These are phyloP conservation scores for Nettapus auritus DNA, from an alignment of 2,113 vertebrate genomes.

Conservation along the genomic window DNA sequence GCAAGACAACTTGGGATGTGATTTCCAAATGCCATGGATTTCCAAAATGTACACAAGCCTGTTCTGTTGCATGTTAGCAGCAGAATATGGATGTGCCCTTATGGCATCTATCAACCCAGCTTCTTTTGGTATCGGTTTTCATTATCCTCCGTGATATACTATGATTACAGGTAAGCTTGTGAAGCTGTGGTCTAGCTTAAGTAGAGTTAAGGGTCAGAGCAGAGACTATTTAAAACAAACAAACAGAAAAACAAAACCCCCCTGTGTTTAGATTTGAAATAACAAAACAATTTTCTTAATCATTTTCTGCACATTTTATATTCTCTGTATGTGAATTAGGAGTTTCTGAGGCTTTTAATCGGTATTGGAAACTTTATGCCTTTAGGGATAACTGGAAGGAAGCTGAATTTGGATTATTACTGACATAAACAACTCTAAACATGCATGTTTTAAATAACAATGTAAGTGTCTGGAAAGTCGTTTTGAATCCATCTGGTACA, in stretches of 20 bases:
- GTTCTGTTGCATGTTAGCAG: not conserved
- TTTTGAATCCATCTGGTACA: not conserved
- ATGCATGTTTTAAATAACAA: not conserved
- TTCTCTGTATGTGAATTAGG: not conserved
- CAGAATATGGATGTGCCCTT: not conserved
- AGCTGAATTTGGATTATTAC: not conserved
- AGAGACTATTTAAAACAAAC: not conserved
- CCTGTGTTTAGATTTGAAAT: not conserved
- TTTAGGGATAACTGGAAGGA: not conserved
- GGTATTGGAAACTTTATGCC: not conserved
- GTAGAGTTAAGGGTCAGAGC: not conserved
- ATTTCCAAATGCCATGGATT: not conserved
- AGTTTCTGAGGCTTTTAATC: not conserved
- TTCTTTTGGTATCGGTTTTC: not conserved
- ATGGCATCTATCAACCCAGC: not conserved
- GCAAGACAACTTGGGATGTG: not conserved
- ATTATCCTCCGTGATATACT: not conserved
- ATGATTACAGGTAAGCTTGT: not conserved
- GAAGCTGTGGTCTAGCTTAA: not conserved
- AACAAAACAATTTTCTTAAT: not conserved
- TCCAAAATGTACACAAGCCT: not conserved
- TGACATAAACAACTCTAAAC: not conserved
- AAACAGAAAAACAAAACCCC: not conserved
- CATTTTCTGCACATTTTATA: not conserved
- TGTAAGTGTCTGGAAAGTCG: not conserved